These are phyloP conservation scores for Polydrusus cervinus DNA, from an alignment of 2,888 invertebrate species.

Conservation along the genomic window DNA sequence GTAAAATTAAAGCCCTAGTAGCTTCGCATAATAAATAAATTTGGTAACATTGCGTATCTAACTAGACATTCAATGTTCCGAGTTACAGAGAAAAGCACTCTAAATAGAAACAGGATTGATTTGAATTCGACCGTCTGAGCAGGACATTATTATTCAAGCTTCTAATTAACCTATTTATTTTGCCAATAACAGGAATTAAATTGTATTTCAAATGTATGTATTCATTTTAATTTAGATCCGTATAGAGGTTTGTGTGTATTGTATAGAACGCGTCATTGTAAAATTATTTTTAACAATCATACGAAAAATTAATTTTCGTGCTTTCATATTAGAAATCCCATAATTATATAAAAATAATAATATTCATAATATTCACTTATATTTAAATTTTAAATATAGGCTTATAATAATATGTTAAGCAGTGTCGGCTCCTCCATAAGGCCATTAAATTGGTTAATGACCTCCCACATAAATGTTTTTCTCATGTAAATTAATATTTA, in stretches of 20 bases:
- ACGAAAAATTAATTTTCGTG: neutral
- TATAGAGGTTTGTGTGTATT: neutral
- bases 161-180: constrained; percentile 27
- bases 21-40: neutral
- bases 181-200: constrained; percentile 13
- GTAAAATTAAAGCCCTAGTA: neutral
- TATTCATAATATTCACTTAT: too few relatives aligned
- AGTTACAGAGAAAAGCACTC: constrained; percentile 27
- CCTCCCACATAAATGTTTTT: too few relatives aligned
- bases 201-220: constrained; percentile 8
- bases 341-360: too few relatives aligned
- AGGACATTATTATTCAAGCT: neutral
- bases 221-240: neutral
- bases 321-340: too few relatives aligned
- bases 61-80: neutral
- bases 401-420: too few relatives aligned
- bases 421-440: too few relatives aligned
- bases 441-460: too few relatives aligned
- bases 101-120: constrained; percentile 20
- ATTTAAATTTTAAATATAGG: too few relatives aligned
- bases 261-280: too few relatives aligned
- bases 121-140: constrained; percentile 9
- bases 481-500: too few relatives aligned
- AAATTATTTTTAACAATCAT: too few relatives aligned
- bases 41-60: neutral